Evolutionary conservation across 2,113 vertebrate genomes (phyloP).

Genomic region (Prunella himalayana): DNA sequence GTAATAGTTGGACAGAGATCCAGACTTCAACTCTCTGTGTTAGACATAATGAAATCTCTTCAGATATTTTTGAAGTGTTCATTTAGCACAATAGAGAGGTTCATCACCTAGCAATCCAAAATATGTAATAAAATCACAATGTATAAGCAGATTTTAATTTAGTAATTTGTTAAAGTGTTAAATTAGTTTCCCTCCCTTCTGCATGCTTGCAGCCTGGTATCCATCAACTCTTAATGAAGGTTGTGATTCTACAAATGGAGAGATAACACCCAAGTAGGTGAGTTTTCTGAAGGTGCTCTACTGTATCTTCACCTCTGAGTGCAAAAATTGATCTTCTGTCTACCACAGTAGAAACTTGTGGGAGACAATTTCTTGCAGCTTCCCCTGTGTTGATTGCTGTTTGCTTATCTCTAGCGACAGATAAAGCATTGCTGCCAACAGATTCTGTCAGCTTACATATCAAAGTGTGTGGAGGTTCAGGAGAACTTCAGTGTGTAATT

Average conservation of each 20-base stretch:
- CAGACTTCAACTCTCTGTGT: neutral
- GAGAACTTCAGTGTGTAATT: constrained; percentile 37
- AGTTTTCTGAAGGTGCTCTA: constrained; percentile 38
- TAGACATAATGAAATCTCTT: neutral
- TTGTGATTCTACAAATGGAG: neutral
- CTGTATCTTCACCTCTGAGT: constrained; percentile 59
- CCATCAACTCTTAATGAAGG: constrained; percentile 11
- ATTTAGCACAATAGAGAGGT: neutral
- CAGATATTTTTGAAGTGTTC: neutral
- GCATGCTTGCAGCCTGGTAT: neutral
- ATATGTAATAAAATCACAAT: neutral
- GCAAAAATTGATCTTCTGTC: constrained; percentile 66
- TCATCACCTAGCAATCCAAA: neutral
- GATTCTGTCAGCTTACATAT: constrained; percentile 56
- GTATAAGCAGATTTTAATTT: neutral
- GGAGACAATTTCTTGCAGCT: constrained; percentile 64
- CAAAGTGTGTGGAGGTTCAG: constrained; percentile 45
- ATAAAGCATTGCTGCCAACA: constrained; percentile 62
- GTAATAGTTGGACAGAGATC: neutral
- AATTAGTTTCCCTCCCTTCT: neutral
- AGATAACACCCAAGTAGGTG: constrained; percentile 46
- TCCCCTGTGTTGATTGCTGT: constrained; percentile 68
- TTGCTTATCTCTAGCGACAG: constrained; percentile 56
- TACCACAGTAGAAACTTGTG: constrained; percentile 35
- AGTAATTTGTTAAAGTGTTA: neutral